Evolutionary conservation across 2,888 invertebrate genomes (phyloP), one percentile per base, ranked within the genome.

Genomic region (Erpobdella octoculata): DNA sequence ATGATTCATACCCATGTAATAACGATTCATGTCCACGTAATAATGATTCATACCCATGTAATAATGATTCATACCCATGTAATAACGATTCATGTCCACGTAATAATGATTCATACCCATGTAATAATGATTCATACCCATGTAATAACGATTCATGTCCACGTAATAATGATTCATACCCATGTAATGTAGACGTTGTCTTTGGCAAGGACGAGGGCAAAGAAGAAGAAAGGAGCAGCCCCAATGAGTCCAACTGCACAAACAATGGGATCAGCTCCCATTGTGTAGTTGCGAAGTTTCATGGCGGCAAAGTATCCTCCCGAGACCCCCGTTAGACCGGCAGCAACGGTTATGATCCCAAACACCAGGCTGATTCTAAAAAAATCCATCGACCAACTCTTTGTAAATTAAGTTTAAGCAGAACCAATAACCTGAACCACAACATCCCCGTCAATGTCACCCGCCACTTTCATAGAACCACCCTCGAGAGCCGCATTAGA

Each of bases 271-370:
- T 97, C 97, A 77, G 89, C 89, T 81, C 89, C 87, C 6, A 87
- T 86, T 62, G 78, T 79, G 48, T 73, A 72, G 37, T 74, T 74
- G 41, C 80, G 79, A 33, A 79, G 78, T 35, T 79, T 72, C 25
- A 79, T 73, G 1, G 82, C 80, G 5, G 78, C 72, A 72, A 79
- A 83, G 46, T 93, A 89, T 75, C 98, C 98, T 71, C 90, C 81
- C 33, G 92, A 91, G 70, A 99, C 97, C 76, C 98, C 98, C 76
- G 92, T 83, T 76, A 96, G 84, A 71, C 98, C 98, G 75, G 95
- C 91, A 73, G 89, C 80, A 90, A 96, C 95, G 59, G 96, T 91
- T 80, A 96, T 89, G 77, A 91, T 86, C 74, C 98, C 98, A 86
- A 98, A 99, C 33, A 28, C 33, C 5, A 69, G 31, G 53, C 48